Base-by-base conservation (phyloP, 2,888 invertebrate genomes). In the Monochamus alternatus region DNA sequence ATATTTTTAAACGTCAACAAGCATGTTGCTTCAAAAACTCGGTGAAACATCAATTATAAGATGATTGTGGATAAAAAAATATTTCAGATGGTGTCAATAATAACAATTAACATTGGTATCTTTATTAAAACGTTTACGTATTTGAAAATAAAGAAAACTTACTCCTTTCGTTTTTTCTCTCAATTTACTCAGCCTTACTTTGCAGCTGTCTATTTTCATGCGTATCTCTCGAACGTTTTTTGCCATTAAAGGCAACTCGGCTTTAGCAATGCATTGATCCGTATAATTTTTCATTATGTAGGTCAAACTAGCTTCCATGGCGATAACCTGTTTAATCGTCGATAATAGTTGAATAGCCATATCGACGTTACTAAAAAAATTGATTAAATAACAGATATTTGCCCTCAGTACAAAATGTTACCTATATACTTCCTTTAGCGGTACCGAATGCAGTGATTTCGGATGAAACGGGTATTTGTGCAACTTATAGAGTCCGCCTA, bases 391-490 rank as follows among this genome's bases (percentile, higher is more conserved):
- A 44, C 44, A 44, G 2, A 9, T 44, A 9, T 2, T 44, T 9
- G 9, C 9, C 5, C 5, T 9, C 9, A 9, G 5, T 9, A 44
- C 5, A 8, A 44, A 9, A 9, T 44, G 63, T 58, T 80, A 86
- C 87, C 85, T 90, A 83, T 90, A 91, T 77, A 88, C 85, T 52
- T 89, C 87, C 67, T 86, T 83, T 81, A 89, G 89, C 7, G 82
- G 78, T 38, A 87, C 80, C 47, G 84, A 73, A 60, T 86, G 86
- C 62, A 81, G 86, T 76, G 79, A 90, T 86, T 86, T 90, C 84
- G 84, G 91, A 82, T 90, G 91, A 91, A 92, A 94, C 1, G 90
- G 89, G 80, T 90, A 89, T 75, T 87, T 89, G 82, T 94, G 93
- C 84, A 93, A 93, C 78, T 89, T 90, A 68, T 90, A 88, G 64